A percentile compares a stretch with the other conserved stretches of the same genome.
phyloP scores from a whole-genome alignment of 2,888 invertebrate genomes.

The Cabera pusaria region DNA sequence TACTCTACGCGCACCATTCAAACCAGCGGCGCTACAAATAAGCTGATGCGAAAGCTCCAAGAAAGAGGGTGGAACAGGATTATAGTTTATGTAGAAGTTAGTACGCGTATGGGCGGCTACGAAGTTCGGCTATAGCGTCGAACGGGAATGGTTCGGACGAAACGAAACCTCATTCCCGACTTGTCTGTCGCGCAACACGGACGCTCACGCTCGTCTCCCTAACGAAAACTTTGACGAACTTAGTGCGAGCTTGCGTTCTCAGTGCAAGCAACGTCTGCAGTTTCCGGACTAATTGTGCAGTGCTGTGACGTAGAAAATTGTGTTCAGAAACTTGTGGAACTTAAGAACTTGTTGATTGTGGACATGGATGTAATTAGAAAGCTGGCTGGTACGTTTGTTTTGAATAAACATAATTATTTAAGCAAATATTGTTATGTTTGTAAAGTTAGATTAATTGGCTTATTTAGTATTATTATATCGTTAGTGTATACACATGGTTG shows the following conservation, averaged over 20 bases:
- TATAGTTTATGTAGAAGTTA: slow-evolving; percentile 9
- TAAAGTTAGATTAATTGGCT: too few relatives aligned
- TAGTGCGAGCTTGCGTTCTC: slow-evolving; percentile 10
- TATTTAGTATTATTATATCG: too few relatives aligned
- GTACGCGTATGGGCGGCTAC: slow-evolving; percentile 4
- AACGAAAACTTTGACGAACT: slow-evolving; percentile 28
- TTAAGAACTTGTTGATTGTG: slow-evolving; percentile 24
- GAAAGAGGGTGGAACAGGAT: too few relatives aligned
- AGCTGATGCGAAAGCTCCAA: slow-evolving; percentile 18
- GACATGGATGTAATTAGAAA: slow-evolving; percentile 23
- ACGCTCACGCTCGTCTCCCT: slow-evolving; percentile 6
- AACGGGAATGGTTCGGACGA: background rate
- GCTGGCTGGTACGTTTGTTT: slow-evolving; percentile 20
- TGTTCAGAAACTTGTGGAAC: slow-evolving; percentile 32
- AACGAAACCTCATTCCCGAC: slow-evolving; percentile 17
- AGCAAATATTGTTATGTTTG: too few relatives aligned
- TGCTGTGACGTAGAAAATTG: slow-evolving; percentile 33
- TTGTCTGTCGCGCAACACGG: slow-evolving; percentile 22
- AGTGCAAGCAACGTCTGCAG: slow-evolving; percentile 9
- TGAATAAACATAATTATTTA: too few relatives aligned
- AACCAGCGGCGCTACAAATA: slow-evolving; percentile 15
- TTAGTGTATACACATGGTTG: too few relatives aligned
- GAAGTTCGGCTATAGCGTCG: too few relatives aligned
- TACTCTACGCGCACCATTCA: slow-evolving; percentile 18
- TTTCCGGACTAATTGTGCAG: slow-evolving; percentile 47